These are phyloP conservation scores for Ceramica pisi DNA, from an alignment of 2,888 invertebrate genomes.

Conservation along the genomic window DNA sequence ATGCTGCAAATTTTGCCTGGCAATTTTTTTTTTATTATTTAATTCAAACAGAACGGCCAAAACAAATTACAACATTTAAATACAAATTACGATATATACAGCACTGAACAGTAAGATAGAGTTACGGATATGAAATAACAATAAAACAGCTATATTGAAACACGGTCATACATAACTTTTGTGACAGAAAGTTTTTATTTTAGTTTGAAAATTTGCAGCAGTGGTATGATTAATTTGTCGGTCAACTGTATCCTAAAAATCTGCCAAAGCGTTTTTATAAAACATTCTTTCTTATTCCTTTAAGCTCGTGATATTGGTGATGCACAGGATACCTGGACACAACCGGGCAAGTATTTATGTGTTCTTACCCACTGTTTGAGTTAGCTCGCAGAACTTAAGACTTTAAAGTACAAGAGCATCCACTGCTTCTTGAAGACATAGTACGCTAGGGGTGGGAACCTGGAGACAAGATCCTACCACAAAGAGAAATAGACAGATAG, in stretches of 20 bases:
- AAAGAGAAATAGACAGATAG: not conserved
- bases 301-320: not conserved
- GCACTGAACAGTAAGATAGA: too few relatives aligned
- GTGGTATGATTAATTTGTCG: not conserved
- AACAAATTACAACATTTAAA: too few relatives aligned
- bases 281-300: not conserved
- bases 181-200: too few relatives aligned
- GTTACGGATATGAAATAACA: too few relatives aligned
- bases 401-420: not conserved
- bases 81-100: too few relatives aligned
- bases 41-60: too few relatives aligned
- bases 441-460: too few relatives aligned
- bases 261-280: not conserved
- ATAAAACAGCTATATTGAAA: too few relatives aligned
- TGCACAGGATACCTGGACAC: not conserved
- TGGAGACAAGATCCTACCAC: not conserved
- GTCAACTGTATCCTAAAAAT: not conserved
- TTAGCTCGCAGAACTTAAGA: not conserved
- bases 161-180: too few relatives aligned
- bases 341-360: conserved; percentile 1
- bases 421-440: too few relatives aligned
- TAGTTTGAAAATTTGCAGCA: too few relatives aligned
- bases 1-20: not conserved
- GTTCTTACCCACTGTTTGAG: not conserved
- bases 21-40: not conserved